A percentile compares a stretch with the other conserved stretches of the same genome.
Evolutionary conservation across 2,797 vertebrate genomes (phyloP).

Genomic region (Pseudochirops corinnae): DNA sequence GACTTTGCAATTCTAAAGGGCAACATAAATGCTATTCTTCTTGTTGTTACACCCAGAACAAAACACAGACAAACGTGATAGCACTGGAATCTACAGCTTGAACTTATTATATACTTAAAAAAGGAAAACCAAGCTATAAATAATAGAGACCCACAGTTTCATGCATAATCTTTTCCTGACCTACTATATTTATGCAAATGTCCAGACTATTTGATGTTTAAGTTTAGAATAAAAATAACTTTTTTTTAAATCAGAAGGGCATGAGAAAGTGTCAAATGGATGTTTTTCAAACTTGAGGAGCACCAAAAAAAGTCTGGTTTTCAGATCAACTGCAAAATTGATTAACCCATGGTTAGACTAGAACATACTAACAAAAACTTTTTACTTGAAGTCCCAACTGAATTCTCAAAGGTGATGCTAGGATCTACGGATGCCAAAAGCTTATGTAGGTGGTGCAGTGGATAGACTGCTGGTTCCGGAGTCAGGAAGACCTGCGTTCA

Average conservation of each 20-base stretch:
- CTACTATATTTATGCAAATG: not conserved
- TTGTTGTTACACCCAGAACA: not conserved
- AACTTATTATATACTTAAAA: not conserved
- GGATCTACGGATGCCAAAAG: not conserved
- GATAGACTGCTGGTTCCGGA: not conserved
- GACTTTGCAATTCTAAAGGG: not conserved
- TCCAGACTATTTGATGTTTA: not conserved
- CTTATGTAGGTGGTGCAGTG: not conserved
- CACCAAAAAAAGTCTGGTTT: conserved; percentile 69
- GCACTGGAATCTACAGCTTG: not conserved
- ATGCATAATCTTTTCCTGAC: not conserved
- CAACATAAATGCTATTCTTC: not conserved
- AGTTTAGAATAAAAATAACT: not conserved
- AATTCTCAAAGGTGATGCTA: not conserved
- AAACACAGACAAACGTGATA: not conserved
- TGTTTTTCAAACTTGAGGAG: conserved; percentile 23
- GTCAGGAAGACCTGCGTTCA: not conserved
- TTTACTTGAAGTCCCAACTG: not conserved
- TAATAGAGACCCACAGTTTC: not conserved
- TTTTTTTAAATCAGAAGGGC: conserved; percentile 17
- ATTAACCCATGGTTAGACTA: conserved; percentile 75
- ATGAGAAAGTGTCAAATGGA: conserved; percentile 57
- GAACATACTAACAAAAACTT: conserved; percentile 59
- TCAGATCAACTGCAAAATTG: conserved; percentile 70
- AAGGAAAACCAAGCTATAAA: not conserved